Conservation (phyloP, 2,888 invertebrate genomes). For the Thera obeliscata region DNA sequence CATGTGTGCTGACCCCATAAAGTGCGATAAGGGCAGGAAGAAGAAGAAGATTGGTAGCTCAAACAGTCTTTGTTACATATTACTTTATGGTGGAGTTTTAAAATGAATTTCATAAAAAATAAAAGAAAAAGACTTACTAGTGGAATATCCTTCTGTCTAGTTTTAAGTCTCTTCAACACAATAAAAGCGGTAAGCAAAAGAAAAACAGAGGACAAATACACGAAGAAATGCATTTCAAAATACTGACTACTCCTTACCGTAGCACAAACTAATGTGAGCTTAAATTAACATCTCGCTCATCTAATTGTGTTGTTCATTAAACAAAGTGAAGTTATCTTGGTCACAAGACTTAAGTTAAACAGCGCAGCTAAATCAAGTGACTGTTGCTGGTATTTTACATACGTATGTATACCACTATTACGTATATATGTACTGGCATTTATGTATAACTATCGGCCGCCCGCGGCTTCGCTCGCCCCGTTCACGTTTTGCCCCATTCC, state of each 20-base stretch:
- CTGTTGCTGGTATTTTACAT: not conserved
- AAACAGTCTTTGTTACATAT: too few species aligned
- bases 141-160: constrained; percentile 53
- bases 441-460: not conserved
- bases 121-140: constrained; percentile 17
- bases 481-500: too few species aligned
- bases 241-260: constrained; percentile 44
- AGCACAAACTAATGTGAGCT: constrained; percentile 46
- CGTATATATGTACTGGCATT: not conserved
- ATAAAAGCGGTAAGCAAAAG: constrained; percentile 58
- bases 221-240: constrained; percentile 54
- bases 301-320: constrained; percentile 34
- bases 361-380: constrained; percentile 26
- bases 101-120: not conserved
- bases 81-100: too few species aligned
- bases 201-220: constrained; percentile 63
- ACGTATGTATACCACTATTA: too few species aligned
- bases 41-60: too few species aligned
- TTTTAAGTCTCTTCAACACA: constrained; percentile 59
- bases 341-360: constrained; percentile 51
- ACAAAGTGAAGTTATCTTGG: constrained; percentile 49
- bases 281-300: constrained; percentile 32
- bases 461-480: too few species aligned
- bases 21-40: too few species aligned
- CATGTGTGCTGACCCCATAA: too few species aligned